A percentile compares a stretch with the other conserved stretches of the same genome.
phyloP scores from a whole-genome alignment of 2,797 vertebrate genomes.

The Phoebastria nigripes region DNA sequence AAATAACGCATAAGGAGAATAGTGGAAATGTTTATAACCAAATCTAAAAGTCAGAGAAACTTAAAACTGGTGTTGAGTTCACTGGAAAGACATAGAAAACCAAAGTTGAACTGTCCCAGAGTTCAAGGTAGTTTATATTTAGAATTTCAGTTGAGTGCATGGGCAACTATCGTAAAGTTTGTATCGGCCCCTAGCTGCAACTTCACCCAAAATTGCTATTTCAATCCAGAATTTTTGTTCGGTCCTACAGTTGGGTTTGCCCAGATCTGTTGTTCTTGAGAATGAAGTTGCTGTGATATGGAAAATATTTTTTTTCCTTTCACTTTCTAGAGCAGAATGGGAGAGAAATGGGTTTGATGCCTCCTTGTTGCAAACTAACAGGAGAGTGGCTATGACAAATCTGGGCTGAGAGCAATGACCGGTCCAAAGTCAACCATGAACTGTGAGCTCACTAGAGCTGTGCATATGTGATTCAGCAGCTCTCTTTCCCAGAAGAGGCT shows the following conservation, averaged over 20 bases:
- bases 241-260: background rate
- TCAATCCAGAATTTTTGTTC: background rate
- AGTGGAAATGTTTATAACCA: slow-evolving; percentile 1
- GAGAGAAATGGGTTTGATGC: background rate
- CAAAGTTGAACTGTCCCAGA: background rate
- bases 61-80: background rate
- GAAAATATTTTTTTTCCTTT: background rate
- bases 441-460: background rate
- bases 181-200: background rate
- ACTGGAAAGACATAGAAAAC: background rate
- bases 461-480: background rate
- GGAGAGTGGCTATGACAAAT: background rate
- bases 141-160: background rate
- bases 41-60: background rate
- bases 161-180: background rate
- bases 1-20: background rate
- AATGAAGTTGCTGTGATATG: background rate
- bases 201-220: background rate
- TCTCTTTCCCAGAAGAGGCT: background rate
- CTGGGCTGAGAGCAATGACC: background rate
- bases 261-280: background rate
- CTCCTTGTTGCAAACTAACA: background rate
- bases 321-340: background rate
- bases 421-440: background rate
- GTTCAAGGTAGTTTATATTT: background rate